phyloP scores from a whole-genome alignment of 1,140 invertebrate species.

The Polypedilum pembai region DNA sequence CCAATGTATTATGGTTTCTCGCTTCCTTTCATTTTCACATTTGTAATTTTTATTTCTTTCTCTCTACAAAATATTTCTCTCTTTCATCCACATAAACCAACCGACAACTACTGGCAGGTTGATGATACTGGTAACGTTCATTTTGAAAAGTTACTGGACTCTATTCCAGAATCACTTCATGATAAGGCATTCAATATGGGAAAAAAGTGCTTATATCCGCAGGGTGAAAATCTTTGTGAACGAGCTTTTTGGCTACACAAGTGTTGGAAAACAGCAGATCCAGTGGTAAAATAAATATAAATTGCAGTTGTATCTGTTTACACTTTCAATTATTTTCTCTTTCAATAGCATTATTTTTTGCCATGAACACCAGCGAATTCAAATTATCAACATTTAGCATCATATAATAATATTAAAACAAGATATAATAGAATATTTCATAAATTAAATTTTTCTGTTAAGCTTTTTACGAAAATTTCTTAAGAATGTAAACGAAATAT shows the following conservation, averaged over 20 bases:
- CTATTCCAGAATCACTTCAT: slow-evolving; percentile 34
- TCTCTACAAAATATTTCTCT: no score
- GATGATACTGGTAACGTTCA: slow-evolving; percentile 40
- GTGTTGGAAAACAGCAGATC: slow-evolving; percentile 42
- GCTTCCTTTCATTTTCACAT: no score
- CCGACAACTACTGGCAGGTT: slow-evolving; percentile 28
- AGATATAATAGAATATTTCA: background rate
- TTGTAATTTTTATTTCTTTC: no score
- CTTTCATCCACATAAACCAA: no score
- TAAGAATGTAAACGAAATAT: no score
- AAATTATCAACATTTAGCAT: no score
- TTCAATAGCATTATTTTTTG: background rate
- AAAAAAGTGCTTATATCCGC: slow-evolving; percentile 36
- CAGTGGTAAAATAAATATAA: slow-evolving; percentile 33
- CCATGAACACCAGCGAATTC: background rate
- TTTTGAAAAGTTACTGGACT: slow-evolving; percentile 36
- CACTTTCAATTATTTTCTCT: background rate
- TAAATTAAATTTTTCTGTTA: background rate
- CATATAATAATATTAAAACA: no score
- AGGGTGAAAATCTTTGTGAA: slow-evolving; percentile 39
- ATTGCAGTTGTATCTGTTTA: no score
- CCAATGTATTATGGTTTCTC: no score
- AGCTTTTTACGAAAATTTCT: no score
- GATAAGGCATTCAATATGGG: slow-evolving; percentile 36
- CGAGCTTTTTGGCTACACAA: slow-evolving; percentile 41